Conservation (phyloP, 2,113 vertebrate genomes). For the Agelaius phoeniceus region DNA sequence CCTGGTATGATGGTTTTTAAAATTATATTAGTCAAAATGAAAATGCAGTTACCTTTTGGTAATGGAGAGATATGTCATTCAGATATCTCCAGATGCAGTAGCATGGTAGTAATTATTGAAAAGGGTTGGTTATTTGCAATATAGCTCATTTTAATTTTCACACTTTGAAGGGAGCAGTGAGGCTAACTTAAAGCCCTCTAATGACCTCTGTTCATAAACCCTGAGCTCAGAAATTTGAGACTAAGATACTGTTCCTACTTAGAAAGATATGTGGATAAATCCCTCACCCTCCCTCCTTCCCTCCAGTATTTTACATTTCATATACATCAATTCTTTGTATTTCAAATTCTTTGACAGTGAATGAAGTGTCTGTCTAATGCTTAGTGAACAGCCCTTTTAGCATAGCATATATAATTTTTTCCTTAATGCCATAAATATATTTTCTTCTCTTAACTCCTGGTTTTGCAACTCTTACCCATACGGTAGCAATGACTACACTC, state of each 20-base stretch:
- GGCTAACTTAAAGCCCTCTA: background rate
- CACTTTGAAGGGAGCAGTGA: background rate
- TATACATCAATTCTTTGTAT: background rate
- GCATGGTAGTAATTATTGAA: background rate
- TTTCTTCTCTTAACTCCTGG: background rate
- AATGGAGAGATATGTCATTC: background rate
- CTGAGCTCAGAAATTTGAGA: background rate
- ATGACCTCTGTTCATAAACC: background rate
- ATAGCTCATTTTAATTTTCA: background rate
- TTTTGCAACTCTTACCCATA: background rate
- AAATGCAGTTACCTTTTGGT: background rate
- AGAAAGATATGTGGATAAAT: background rate
- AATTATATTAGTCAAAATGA: constrained; percentile 8
- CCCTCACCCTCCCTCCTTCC: background rate
- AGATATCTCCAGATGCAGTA: constrained; percentile 6
- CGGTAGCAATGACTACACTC: background rate
- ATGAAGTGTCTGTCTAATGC: background rate
- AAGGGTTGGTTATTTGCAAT: background rate
- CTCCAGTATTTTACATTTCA: background rate
- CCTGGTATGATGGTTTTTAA: constrained; percentile 36
- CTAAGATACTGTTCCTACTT: background rate
- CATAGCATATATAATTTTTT: background rate
- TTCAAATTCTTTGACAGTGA: background rate
- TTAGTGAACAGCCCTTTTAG: background rate
- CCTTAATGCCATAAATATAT: background rate